phyloP scores from a whole-genome alignment of 2,797 vertebrate genomes.

The Astyanax mexicanus region DNA sequence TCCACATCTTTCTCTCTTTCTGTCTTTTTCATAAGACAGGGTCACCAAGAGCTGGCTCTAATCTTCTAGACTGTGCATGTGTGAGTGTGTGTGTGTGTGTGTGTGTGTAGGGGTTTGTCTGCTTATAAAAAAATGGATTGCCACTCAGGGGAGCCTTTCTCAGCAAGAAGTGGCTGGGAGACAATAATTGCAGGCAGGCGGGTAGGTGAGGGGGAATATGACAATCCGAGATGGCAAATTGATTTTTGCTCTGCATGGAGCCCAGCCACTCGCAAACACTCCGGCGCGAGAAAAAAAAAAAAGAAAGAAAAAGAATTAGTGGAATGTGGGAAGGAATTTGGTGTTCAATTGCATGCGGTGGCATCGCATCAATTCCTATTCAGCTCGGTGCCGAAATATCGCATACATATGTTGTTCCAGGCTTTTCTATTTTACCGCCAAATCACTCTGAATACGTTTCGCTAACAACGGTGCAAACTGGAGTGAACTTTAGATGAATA shows the following conservation, averaged over 20 bases:
- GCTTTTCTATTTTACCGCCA: slow-evolving; percentile 29
- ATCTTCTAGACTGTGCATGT: slow-evolving; percentile 61
- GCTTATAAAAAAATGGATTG: slow-evolving; percentile 62
- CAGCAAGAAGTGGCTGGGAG: slow-evolving; percentile 64
- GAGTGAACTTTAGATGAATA: slow-evolving; percentile 1
- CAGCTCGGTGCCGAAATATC: slow-evolving; percentile 23
- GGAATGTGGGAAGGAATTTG: slow-evolving; percentile 51
- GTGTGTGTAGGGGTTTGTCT: slow-evolving; percentile 49
- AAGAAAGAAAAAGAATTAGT: slow-evolving; percentile 50
- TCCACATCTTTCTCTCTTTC: slow-evolving; percentile 53
- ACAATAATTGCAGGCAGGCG: slow-evolving; percentile 71
- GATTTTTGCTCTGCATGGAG: slow-evolving; percentile 75
- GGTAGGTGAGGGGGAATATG: slow-evolving; percentile 69
- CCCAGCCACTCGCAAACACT: slow-evolving; percentile 58
- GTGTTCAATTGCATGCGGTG: slow-evolving; percentile 53
- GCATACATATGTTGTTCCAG: slow-evolving; percentile 1
- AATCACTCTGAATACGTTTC: slow-evolving; percentile 27
- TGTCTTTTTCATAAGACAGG: slow-evolving; percentile 64
- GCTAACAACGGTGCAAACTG: slow-evolving; percentile 19
- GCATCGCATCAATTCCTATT: slow-evolving; percentile 54
- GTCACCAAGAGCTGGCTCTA: slow-evolving; percentile 66
- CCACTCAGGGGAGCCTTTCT: slow-evolving; percentile 65
- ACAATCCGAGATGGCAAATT: slow-evolving; percentile 76
- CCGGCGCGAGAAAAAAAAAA: too few relatives aligned
- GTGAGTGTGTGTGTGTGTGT: slow-evolving; percentile 35